A percentile compares a stretch with the other conserved stretches of the same genome.
Evolutionary conservation across 2,113 vertebrate species (phyloP).

Genomic region (Panthera tigris): DNA sequence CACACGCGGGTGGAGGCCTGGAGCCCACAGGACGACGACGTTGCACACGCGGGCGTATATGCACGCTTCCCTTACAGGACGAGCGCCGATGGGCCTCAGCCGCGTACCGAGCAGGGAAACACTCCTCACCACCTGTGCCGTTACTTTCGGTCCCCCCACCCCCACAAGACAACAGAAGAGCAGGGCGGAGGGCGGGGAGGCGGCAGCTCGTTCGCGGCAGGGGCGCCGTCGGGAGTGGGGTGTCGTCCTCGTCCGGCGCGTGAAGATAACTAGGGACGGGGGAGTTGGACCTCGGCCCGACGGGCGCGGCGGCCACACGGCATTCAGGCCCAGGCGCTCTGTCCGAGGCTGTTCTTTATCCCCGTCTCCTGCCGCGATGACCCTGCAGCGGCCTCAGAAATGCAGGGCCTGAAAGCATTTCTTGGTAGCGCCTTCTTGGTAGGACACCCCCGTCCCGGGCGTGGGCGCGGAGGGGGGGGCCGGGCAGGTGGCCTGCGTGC

Average conservation of each 20-base stretch:
- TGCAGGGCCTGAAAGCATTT: background rate
- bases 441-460: accelerated
- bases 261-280: background rate
- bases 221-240: background rate
- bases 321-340: background rate
- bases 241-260: background rate
- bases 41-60: accelerated
- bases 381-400: background rate
- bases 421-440: background rate
- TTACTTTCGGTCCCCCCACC: background rate
- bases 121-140: accelerated
- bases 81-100: background rate
- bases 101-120: background rate
- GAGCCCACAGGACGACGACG: background rate
- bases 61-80: background rate
- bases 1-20: accelerated
- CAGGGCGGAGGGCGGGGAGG: background rate
- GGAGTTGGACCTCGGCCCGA: too few relatives aligned
- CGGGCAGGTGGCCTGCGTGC: background rate
- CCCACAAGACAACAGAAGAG: background rate
- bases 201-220: background rate
- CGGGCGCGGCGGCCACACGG: accelerated
- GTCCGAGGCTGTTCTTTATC: background rate
- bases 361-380: background rate
- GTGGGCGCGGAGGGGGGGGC: background rate